A percentile compares a stretch with the other conserved stretches of the same genome.
Conservation (phyloP, 1,140 invertebrate species). For the Tetragonula clypearis region DNA sequence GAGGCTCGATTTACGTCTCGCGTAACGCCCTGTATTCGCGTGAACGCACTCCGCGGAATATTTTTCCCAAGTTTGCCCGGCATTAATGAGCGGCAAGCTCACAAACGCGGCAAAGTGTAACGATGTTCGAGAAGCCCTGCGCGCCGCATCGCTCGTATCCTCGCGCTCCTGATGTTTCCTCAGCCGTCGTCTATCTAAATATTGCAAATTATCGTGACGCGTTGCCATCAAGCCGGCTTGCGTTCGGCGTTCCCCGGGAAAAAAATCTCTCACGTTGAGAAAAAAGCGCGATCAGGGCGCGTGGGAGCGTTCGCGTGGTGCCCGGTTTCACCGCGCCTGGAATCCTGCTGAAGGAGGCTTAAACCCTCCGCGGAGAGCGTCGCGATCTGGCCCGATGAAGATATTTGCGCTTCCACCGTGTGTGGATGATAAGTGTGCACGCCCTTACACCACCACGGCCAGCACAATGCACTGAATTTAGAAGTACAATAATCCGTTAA, state of each 20-base stretch:
- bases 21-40: neutral
- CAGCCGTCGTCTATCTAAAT: neutral
- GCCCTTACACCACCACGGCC: neutral
- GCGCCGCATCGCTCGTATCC: neutral
- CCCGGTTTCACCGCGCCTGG: neutral
- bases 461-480: slow-evolving; percentile 56
- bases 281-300: neutral
- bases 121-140: neutral
- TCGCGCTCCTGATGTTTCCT: neutral
- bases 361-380: slow-evolving; percentile 34
- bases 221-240: no score
- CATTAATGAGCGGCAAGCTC: slow-evolving; percentile 30
- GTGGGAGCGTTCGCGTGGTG: neutral
- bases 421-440: neutral
- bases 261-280: neutral
- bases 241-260: neutral
- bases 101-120: neutral
- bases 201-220: slow-evolving; percentile 24
- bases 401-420: slow-evolving; percentile 38
- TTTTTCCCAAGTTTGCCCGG: neutral
- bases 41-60: neutral
- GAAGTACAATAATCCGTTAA: slow-evolving; percentile 53
- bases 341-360: slow-evolving; percentile 52
- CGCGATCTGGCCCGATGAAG: slow-evolving; percentile 35
- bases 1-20: neutral